A percentile compares a stretch with the other conserved stretches of the same genome.
These are phyloP conservation scores for Episyrphus balteatus DNA, from an alignment of 1,140 invertebrate genomes.

Conservation along the genomic window DNA sequence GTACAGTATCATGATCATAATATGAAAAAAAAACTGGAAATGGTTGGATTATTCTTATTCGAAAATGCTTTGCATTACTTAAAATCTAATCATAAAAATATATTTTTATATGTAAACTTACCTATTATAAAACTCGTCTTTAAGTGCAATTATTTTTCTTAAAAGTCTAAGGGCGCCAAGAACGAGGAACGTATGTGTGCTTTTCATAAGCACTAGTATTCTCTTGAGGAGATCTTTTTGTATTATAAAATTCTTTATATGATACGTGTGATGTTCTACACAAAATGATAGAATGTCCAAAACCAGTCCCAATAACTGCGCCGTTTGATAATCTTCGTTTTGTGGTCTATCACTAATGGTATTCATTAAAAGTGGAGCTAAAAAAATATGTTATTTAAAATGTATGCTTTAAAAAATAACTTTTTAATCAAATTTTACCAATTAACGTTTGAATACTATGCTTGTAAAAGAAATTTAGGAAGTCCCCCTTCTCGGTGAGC, in stretches of 20 bases:
- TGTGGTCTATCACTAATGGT: slow-evolving; percentile 77
- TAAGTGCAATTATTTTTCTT: slow-evolving; percentile 92
- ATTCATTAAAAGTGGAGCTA: slow-evolving; percentile 80
- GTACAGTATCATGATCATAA: no score
- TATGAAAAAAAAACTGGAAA: no score
- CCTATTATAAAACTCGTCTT: slow-evolving; percentile 96
- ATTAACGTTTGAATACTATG: slow-evolving; percentile 93
- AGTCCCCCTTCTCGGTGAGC: slow-evolving; percentile 95
- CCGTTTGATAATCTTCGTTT: slow-evolving; percentile 91
- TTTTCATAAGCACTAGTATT: slow-evolving; percentile 94
- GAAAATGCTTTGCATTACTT: no score
- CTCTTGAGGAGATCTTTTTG: slow-evolving; percentile 91
- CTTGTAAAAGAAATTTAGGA: slow-evolving; percentile 98
- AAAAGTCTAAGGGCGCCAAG: slow-evolving; percentile 92
- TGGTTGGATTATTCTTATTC: no score
- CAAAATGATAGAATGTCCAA: slow-evolving; percentile 96
- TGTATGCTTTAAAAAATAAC: neutral
- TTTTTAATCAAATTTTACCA: slow-evolving; percentile 41
- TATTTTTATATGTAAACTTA: slow-evolving; percentile 14
- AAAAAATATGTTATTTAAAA: slow-evolving; percentile 12
- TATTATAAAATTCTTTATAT: slow-evolving; percentile 96
- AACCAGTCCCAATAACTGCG: slow-evolving; percentile 88
- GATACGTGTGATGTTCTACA: slow-evolving; percentile 98
- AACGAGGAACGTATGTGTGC: slow-evolving; percentile 94
- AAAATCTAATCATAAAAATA: neutral